phyloP scores from a whole-genome alignment of 2,797 vertebrate species.

The Rhincodon typus region DNA sequence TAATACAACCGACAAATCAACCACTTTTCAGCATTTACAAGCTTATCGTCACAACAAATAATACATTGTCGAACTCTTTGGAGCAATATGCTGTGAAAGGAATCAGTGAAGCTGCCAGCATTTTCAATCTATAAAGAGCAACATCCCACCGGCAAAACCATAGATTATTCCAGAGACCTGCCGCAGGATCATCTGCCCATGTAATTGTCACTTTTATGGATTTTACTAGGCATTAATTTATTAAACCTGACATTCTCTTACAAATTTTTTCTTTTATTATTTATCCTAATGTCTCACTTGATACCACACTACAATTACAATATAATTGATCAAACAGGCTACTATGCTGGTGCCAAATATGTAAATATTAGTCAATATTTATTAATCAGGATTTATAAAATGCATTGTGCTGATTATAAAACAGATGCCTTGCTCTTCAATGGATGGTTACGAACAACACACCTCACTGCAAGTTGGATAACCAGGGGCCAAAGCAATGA shows the following conservation, averaged over 20 bases:
- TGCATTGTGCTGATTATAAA: not conserved
- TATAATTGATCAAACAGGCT: slow-evolving; percentile 20
- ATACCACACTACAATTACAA: slow-evolving; percentile 8
- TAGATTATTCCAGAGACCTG: slow-evolving; percentile 18
- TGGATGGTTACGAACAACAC: slow-evolving; percentile 3
- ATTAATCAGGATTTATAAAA: slow-evolving; percentile 14
- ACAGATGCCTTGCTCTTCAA: slow-evolving; percentile 15
- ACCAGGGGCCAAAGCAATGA: slow-evolving; percentile 23
- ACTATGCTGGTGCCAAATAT: slow-evolving; percentile 2
- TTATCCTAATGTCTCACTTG: slow-evolving; percentile 19
- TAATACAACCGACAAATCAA: not conserved
- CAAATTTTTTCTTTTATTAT: slow-evolving; percentile 23
- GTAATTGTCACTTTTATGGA: slow-evolving; percentile 33
- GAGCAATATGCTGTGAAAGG: not conserved
- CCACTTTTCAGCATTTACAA: not conserved
- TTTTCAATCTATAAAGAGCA: slow-evolving; percentile 26
- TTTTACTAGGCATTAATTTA: slow-evolving; percentile 4
- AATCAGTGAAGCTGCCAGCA: slow-evolving; percentile 4
- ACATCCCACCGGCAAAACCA: slow-evolving; percentile 9
- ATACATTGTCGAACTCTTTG: not conserved
- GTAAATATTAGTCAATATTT: slow-evolving; percentile 34
- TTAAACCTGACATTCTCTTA: slow-evolving; percentile 22
- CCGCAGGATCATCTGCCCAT: slow-evolving; percentile 8
- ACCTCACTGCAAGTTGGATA: slow-evolving; percentile 24
- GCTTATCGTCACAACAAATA: not conserved